Conservation (phyloP, 2,888 invertebrate genomes). For the Aromia moschata region DNA sequence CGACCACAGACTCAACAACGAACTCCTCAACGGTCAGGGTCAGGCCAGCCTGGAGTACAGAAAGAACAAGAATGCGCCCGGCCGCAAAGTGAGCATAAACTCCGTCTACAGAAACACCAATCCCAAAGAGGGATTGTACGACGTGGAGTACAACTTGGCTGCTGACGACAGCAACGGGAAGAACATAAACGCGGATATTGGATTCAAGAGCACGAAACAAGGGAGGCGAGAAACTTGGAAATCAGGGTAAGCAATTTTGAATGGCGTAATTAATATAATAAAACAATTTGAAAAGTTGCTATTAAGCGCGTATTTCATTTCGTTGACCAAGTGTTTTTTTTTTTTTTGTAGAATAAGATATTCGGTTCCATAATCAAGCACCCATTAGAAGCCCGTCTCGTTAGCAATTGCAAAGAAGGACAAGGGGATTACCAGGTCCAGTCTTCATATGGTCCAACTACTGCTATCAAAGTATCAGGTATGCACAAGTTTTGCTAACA, state of each 20-base stretch:
- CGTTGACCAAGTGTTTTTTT: background rate
- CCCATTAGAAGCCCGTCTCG: constrained; percentile 54
- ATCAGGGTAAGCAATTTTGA: constrained; percentile 36
- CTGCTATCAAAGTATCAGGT: constrained; percentile 49
- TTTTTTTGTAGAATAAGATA: constrained; percentile 47
- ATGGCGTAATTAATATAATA: too few species aligned
- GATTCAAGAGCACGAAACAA: constrained; percentile 57
- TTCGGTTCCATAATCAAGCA: constrained; percentile 58
- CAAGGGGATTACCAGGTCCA: constrained; percentile 42
- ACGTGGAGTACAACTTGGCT: constrained; percentile 58
- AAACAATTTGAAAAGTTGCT: too few species aligned
- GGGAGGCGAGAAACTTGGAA: constrained; percentile 28
- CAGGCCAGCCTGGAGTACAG: constrained; percentile 57
- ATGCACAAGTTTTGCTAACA: background rate
- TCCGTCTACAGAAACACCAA: constrained; percentile 61
- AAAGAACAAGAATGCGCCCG: constrained; percentile 61
- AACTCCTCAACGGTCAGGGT: constrained; percentile 50
- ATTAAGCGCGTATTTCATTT: background rate
- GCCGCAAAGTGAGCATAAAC: constrained; percentile 60
- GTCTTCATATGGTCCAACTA: constrained; percentile 46
- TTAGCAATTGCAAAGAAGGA: constrained; percentile 38
- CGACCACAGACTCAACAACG: constrained; percentile 49
- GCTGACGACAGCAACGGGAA: constrained; percentile 65
- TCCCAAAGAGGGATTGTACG: constrained; percentile 60
- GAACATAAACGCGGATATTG: constrained; percentile 59